A percentile compares a stretch with the other conserved stretches of the same genome.
Evolutionary conservation across 2,113 vertebrate species (phyloP).

Genomic region (Notothenia rossii): DNA sequence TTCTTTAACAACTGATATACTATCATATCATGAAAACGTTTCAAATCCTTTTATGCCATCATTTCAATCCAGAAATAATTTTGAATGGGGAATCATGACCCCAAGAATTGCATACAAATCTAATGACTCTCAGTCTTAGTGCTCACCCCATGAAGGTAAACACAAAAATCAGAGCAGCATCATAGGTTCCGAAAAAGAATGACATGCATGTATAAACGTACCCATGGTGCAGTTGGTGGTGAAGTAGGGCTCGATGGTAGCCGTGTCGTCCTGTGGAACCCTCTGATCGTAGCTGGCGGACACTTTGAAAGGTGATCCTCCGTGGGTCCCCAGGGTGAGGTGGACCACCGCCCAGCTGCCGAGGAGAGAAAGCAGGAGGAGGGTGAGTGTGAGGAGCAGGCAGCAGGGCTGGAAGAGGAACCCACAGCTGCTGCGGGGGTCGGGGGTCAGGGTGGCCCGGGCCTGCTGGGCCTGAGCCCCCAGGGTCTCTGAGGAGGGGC

Average conservation of each 20-base stretch:
- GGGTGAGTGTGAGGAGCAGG: slow-evolving; percentile 76
- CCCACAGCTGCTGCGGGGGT: slow-evolving; percentile 33
- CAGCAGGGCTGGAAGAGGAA: slow-evolving; percentile 69
- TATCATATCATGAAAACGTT: no score
- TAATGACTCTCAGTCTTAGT: neutral
- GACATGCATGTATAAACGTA: slow-evolving; percentile 58
- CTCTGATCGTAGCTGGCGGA: slow-evolving; percentile 80
- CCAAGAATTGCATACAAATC: no score
- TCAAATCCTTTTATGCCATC: no score
- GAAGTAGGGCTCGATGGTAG: slow-evolving; percentile 81
- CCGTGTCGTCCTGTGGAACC: slow-evolving; percentile 69
- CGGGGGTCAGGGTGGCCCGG: slow-evolving; percentile 51
- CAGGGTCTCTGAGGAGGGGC: slow-evolving; percentile 48
- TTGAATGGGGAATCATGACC: no score
- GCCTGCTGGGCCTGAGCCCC: slow-evolving; percentile 53
- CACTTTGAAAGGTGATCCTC: slow-evolving; percentile 78
- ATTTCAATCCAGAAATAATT: no score
- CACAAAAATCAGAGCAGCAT: neutral
- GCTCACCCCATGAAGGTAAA: neutral
- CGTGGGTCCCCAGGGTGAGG: slow-evolving; percentile 76
- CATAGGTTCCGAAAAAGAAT: neutral
- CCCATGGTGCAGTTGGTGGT: slow-evolving; percentile 86
- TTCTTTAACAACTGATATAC: no score
- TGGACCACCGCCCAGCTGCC: slow-evolving; percentile 87
- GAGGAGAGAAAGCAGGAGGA: slow-evolving; percentile 85